phyloP scores from a whole-genome alignment of 2,888 invertebrate genomes.

The Morinoia aosen region DNA sequence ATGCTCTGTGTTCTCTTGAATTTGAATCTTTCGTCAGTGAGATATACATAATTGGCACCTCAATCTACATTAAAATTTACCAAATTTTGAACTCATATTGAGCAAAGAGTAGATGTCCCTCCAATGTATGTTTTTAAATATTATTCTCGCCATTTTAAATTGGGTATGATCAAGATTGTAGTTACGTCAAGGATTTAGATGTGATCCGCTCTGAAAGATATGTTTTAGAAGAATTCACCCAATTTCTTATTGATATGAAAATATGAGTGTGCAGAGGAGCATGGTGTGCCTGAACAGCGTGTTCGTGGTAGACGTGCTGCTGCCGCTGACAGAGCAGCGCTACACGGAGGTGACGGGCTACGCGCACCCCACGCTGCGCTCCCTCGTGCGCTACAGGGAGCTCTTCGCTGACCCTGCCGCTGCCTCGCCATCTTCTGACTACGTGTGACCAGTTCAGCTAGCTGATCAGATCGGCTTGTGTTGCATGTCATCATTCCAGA shows the following conservation, averaged over 20 bases:
- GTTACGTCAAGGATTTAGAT: neutral
- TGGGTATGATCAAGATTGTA: neutral
- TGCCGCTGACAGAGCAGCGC: conserved; percentile 74
- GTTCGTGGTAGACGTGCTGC: conserved; percentile 80
- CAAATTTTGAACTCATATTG: neutral
- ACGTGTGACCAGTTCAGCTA: neutral
- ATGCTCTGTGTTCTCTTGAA: too few species aligned
- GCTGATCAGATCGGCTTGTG: neutral
- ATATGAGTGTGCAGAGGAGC: conserved; percentile 58
- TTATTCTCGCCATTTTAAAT: neutral
- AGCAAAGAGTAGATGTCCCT: neutral
- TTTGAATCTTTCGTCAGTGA: neutral
- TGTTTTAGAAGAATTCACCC: neutral
- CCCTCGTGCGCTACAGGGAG: conserved; percentile 49
- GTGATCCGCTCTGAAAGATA: neutral
- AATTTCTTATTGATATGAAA: neutral
- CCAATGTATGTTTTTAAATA: neutral
- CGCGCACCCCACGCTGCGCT: conserved; percentile 63
- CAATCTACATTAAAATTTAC: neutral
- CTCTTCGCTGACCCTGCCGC: neutral
- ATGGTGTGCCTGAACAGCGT: conserved; percentile 79
- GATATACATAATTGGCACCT: neutral
- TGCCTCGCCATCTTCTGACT: neutral
- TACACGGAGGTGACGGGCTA: conserved; percentile 64
- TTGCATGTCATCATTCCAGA: neutral